Evolutionary conservation across 2,888 invertebrate genomes (phyloP), one percentile per base, ranked within the genome.

Genomic region (Erebia ligea): DNA sequence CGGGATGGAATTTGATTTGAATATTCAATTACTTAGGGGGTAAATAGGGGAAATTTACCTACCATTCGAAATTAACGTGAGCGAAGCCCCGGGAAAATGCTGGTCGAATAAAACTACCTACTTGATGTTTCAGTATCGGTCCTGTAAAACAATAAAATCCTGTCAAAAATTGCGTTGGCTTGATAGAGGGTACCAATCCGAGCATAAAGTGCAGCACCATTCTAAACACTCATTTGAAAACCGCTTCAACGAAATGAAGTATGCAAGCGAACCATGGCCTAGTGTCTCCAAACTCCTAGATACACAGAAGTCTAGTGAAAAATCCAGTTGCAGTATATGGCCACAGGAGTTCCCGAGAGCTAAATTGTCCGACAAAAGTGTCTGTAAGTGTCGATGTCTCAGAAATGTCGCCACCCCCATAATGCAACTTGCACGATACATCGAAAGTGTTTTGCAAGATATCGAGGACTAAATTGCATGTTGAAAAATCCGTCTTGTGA

Each of bases 391-490:
- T 75, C 72, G 75, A 8, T 79, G 83, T 73, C 76, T 81, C 25
- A 78, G 75, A 48, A 81, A 77, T 73, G 79, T 84, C 6, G 73
- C 80, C 19, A 85, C 86, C 70, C 89, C 90, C 1, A 88, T 91
- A 84, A 71, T 86, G 45, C 84, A 87, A 79, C 81, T 92, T 69
- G 85, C 87, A 25, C 80, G 77, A 17, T 87, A 86, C 72, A 85
- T 92, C 54, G 89, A 91, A 71, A 82, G 74, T 58, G 76, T 89
- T 71, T 73, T 91, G 70, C 80, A 82, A 68, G 86, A 90, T 71
- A 79, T 86, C 45, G 81, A 85, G 52, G 83, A 84, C 70, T 81
- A 66, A 69, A 74, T 67, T 69, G 40, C 56, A 19, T 45, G 67
- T 64, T n/a, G 42, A 67, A 62, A 57, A 15, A 54, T 54, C 19